Evolutionary conservation across 2,113 vertebrate species (phyloP), one percentile per base, ranked within the genome.

Genomic region (Malaclemys terrapin): DNA sequence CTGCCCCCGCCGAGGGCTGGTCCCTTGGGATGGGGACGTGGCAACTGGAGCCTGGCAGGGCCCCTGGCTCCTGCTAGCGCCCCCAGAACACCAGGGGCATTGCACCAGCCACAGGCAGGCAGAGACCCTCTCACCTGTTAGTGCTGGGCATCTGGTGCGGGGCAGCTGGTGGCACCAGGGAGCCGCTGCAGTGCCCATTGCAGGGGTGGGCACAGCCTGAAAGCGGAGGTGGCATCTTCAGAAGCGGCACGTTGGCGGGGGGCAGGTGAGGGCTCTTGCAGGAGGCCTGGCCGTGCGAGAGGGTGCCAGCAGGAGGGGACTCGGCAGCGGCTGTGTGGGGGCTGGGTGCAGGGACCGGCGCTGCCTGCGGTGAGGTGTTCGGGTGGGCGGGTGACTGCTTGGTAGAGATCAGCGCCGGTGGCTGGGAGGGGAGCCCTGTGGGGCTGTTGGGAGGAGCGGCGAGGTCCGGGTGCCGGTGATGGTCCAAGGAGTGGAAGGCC

Each of bases 361-460:
- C 89, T 6, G 98, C 95, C 78, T 94, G 96, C 3, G 98, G 96
- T 35, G 98, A 95, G 17, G 98, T 94, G 95, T 98, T 98, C 92
- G 95, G 42, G 27, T 99, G 99, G 89, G 98, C 98, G 31, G 98
- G 98, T 4, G 94, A 98, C 89, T 98, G 98, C 97, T 99, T 99
- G 94, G 99, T 97, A 22, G 99, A 98, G 84, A 99, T 94, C 96
- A 99, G 98, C 47, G 98, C 98, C 89, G 99, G 98, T 38, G 99
- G 99, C 98, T 99, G 99, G 69, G 99, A 99, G 54, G 99, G 98
- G 90, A 99, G 98, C 93, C 99, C 99, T 0, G 99, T 99, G 95
- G 99, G 99, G 95, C 99, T 99, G 97, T 99, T 99, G 95, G 99
- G 99, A 84, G 99, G 99, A 98, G 99, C 99, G 81, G 99, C 99